These are phyloP conservation scores for Sciurus niger DNA, from an alignment of 2,113 vertebrate species.

Conservation along the genomic window DNA sequence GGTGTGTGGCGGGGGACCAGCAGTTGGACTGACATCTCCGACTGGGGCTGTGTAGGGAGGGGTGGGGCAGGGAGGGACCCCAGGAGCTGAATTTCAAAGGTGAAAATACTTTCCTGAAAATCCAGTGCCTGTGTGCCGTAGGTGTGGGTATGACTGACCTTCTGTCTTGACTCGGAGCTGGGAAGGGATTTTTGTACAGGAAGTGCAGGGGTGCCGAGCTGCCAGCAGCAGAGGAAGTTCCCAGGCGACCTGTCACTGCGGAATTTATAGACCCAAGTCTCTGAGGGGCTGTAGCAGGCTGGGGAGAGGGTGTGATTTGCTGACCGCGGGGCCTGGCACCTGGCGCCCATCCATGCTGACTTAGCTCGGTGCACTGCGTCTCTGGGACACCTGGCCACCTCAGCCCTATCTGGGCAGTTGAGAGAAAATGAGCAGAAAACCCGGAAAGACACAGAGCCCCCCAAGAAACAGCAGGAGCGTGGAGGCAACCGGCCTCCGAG, in stretches of 20 bases:
- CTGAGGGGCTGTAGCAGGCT: conserved; percentile 58
- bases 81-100: conserved; percentile 40
- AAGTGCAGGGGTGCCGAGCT: conserved; percentile 75
- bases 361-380: neutral
- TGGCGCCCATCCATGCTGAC: conserved; percentile 61
- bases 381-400: neutral
- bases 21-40: neutral
- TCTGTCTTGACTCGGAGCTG: conserved; percentile 62
- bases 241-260: conserved; percentile 66
- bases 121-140: conserved; percentile 21
- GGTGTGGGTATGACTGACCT: conserved; percentile 53
- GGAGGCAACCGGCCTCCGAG: neutral
- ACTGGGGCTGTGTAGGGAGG: neutral
- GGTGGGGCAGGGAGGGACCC: neutral
- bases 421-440: conserved; percentile 37
- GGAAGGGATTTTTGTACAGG: conserved; percentile 72
- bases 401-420: neutral
- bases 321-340: conserved; percentile 74
- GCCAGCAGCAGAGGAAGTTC: conserved; percentile 74
- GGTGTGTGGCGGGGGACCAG: neutral
- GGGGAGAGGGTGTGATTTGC: conserved; percentile 31
- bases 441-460: conserved; percentile 17
- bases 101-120: conserved; percentile 76
- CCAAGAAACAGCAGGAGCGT: neutral
- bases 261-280: conserved; percentile 67